These are phyloP conservation scores for Silvanus unidentatus DNA, from an alignment of 2,888 invertebrate species.

Conservation along the genomic window DNA sequence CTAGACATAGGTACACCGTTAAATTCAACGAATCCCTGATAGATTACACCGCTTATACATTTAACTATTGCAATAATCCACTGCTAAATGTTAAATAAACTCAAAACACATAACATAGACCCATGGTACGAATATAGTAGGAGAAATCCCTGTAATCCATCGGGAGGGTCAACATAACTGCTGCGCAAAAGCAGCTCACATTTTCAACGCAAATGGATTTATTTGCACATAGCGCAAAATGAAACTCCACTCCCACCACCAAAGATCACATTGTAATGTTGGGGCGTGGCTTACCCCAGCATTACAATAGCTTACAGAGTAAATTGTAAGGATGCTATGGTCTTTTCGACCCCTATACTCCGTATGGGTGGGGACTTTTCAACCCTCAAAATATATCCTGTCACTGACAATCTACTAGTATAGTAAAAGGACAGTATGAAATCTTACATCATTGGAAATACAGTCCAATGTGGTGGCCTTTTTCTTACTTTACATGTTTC, in stretches of 20 bases:
- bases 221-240: neutral
- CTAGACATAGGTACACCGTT: too few species aligned
- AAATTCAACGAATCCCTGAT: too few species aligned
- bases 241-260: neutral
- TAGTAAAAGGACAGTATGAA: constrained; percentile 37
- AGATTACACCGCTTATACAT: too few species aligned
- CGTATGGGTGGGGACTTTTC: constrained; percentile 30
- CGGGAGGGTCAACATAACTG: constrained; percentile 2
- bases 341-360: constrained; percentile 27
- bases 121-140: too few species aligned
- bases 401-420: constrained; percentile 35
- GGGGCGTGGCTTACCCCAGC: constrained; percentile 14
- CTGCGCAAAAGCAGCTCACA: neutral
- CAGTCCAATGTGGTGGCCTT: constrained; percentile 12
- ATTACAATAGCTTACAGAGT: constrained; percentile 14
- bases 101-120: constrained; percentile 1
- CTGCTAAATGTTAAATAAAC: constrained; percentile 17
- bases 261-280: constrained; percentile 5
- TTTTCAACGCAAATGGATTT: neutral
- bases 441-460: constrained; percentile 14
- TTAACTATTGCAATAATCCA: constrained; percentile 14
- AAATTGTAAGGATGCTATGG: constrained; percentile 15
- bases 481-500: too few species aligned
- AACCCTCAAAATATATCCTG: constrained; percentile 34
- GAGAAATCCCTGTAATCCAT: neutral